phyloP scores from a whole-genome alignment of 2,113 vertebrate genomes.

The Vidua macroura region DNA sequence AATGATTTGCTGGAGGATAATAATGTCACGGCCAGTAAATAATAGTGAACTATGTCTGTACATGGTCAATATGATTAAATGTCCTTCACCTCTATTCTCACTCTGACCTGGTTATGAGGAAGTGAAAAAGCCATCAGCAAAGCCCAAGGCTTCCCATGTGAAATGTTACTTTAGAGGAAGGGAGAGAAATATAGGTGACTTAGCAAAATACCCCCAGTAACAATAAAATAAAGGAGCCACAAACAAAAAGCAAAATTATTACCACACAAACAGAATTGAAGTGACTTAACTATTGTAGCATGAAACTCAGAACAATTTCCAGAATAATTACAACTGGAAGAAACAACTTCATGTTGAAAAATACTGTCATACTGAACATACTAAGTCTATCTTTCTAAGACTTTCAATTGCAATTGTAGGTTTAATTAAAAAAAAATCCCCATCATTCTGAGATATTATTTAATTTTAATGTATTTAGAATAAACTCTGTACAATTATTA shows the following conservation, averaged over 20 bases:
- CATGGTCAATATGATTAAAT: slow-evolving; percentile 81
- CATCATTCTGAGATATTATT: background rate
- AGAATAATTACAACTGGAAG: background rate
- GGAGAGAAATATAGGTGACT: slow-evolving; percentile 27
- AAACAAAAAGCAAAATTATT: slow-evolving; percentile 26
- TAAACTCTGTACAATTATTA: background rate
- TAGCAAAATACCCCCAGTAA: slow-evolving; percentile 30
- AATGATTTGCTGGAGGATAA: slow-evolving; percentile 83
- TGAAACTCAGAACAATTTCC: background rate
- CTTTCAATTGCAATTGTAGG: background rate
- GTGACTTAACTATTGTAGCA: background rate
- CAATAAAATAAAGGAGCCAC: background rate
- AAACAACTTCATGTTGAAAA: background rate
- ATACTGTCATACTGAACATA: background rate
- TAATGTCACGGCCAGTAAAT: slow-evolving; percentile 86
- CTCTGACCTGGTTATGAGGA: slow-evolving; percentile 67
- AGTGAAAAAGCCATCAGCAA: slow-evolving; percentile 54
- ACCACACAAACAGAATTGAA: background rate
- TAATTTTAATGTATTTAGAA: background rate
- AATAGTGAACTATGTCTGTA: slow-evolving; percentile 80
- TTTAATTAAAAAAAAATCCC: background rate
- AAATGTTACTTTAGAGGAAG: slow-evolving; percentile 55
- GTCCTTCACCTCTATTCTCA: slow-evolving; percentile 77
- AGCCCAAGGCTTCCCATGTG: slow-evolving; percentile 33
- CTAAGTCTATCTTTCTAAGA: background rate